Percentiles rank a stretch among this genome's conserved stretches.
These are phyloP conservation scores for Cossypha polioptera DNA, from an alignment of 2,797 vertebrate species.

Conservation along the genomic window DNA sequence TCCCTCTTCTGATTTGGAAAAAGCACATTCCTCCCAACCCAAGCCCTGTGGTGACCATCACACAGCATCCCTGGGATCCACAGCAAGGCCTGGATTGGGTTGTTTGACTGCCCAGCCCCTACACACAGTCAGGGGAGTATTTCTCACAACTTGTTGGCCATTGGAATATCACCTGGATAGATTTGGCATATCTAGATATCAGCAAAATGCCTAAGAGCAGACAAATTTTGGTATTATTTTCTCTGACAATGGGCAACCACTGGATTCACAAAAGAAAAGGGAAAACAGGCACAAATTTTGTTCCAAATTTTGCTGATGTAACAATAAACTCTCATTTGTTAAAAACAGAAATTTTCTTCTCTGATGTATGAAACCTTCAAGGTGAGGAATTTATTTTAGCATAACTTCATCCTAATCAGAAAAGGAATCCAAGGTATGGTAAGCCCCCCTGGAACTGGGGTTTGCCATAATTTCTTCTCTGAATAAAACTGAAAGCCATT, in stretches of 20 bases:
- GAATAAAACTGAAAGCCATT: background rate
- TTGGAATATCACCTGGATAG: background rate
- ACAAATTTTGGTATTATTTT: background rate
- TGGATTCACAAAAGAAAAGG: background rate
- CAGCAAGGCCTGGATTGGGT: background rate
- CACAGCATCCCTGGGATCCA: background rate
- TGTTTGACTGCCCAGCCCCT: background rate
- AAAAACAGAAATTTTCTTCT: background rate
- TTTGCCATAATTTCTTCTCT: background rate
- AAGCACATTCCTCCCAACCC: background rate
- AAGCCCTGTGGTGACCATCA: background rate
- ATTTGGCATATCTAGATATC: background rate
- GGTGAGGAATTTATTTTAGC: background rate
- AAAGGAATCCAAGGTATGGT: background rate
- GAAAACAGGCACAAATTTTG: background rate
- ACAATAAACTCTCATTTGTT: background rate
- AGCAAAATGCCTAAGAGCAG: background rate
- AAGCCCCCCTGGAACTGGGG: background rate
- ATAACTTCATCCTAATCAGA: background rate
- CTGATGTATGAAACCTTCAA: background rate
- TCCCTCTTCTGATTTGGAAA: too few species aligned
- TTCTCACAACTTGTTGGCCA: background rate
- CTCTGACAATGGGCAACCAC: background rate
- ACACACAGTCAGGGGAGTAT: rapidly evolving
- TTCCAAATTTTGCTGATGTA: background rate